Conservation (phyloP, 30 jellyfish, hydroid and myxozoan species). For the Hydractinia echinata region DNA sequence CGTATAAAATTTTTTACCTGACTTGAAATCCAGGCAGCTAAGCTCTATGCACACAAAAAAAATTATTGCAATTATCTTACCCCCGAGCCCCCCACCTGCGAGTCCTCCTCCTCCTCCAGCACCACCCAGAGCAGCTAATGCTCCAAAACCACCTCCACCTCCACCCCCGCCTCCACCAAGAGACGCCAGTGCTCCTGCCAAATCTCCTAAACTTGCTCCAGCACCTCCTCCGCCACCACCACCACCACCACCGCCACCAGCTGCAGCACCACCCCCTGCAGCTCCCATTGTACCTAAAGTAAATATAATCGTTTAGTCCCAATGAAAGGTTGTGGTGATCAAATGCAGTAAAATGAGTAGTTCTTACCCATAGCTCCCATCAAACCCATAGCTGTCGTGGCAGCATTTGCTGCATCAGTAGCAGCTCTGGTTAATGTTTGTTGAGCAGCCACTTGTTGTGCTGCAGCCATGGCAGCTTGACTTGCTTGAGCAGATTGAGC, state of each 20-base stretch:
- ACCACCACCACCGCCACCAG: constrained; percentile 56
- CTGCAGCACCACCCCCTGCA: constrained; percentile 62
- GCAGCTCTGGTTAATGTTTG: constrained; percentile 91
- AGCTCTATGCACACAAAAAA: too few species aligned
- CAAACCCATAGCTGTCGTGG: constrained; percentile 91
- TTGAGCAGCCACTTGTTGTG: constrained; percentile 96
- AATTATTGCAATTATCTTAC: constrained; percentile 6
- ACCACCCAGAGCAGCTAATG: constrained; percentile 69
- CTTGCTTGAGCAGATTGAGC: constrained; percentile 91
- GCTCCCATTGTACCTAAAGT: constrained; percentile 31
- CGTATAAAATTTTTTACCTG: too few species aligned
- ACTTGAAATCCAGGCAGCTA: too few species aligned
- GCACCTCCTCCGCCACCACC: constrained; percentile 59
- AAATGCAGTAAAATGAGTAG: background rate
- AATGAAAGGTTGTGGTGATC: background rate
- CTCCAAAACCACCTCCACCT: constrained; percentile 71
- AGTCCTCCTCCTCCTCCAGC: constrained; percentile 76
- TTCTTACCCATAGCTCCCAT: constrained; percentile 63
- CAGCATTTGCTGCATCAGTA: constrained; percentile 95
- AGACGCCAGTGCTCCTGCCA: constrained; percentile 71
- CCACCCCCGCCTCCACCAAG: constrained; percentile 61
- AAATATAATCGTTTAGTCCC: constrained; percentile 31
- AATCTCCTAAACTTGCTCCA: constrained; percentile 73
- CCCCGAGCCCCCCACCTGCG: constrained; percentile 82
- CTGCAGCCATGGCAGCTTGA: constrained; percentile 93